phyloP scores from a whole-genome alignment of 2,888 invertebrate genomes.

The Tetheella fluctuosa region DNA sequence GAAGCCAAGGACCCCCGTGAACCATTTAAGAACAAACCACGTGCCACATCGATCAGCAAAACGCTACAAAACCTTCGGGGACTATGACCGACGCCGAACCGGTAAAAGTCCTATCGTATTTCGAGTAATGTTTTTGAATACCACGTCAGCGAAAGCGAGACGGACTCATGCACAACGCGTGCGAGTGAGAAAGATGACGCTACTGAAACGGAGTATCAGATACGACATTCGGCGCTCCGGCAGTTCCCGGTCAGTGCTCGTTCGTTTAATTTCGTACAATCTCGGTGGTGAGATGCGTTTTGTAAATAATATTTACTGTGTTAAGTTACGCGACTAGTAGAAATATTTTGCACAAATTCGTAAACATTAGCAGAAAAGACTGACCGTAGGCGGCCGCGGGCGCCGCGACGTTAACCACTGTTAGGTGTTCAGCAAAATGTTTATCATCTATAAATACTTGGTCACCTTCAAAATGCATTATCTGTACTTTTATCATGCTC shows the following conservation, averaged over 20 bases:
- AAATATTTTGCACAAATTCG: slow-evolving; percentile 83
- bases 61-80: slow-evolving; percentile 46
- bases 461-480: slow-evolving; percentile 21
- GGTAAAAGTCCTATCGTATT: slow-evolving; percentile 45
- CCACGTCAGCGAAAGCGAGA: slow-evolving; percentile 31
- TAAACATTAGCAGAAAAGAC: slow-evolving; percentile 81
- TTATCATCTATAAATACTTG: slow-evolving; percentile 23
- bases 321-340: slow-evolving; percentile 80
- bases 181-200: slow-evolving; percentile 39
- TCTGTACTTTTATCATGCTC: slow-evolving; percentile 15
- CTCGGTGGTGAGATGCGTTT: slow-evolving; percentile 64
- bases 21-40: slow-evolving; percentile 42
- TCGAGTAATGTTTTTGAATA: slow-evolving; percentile 16
- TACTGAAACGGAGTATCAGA: slow-evolving; percentile 43
- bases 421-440: slow-evolving; percentile 65
- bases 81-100: slow-evolving; percentile 55
- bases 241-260: slow-evolving; percentile 80
- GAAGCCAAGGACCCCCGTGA: slow-evolving; percentile 75
- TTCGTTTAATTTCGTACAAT: slow-evolving; percentile 65
- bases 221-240: slow-evolving; percentile 72
- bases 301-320: slow-evolving; percentile 78
- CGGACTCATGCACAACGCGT: slow-evolving; percentile 29
- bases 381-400: slow-evolving; percentile 81
- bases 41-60: slow-evolving; percentile 60
- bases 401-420: slow-evolving; percentile 64